These are phyloP conservation scores for Leucophenga montana DNA, from an alignment of 2,888 invertebrate genomes.

Conservation along the genomic window DNA sequence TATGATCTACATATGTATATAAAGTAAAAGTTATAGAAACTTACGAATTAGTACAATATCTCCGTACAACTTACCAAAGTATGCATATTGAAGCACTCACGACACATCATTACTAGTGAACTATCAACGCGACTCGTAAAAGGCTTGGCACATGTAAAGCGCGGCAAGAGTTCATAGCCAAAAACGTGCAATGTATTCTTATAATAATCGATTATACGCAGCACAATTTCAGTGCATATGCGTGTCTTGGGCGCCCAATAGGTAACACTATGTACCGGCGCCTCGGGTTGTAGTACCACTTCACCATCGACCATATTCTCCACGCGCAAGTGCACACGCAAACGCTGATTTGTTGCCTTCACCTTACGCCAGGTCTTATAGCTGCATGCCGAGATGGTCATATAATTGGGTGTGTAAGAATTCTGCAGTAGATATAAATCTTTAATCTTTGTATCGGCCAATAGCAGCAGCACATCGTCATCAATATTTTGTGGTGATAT, in stretches of 20 bases:
- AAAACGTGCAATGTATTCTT: constrained; percentile 78
- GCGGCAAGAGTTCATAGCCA: constrained; percentile 80
- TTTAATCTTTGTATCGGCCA: constrained; percentile 77
- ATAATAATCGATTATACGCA: constrained; percentile 78
- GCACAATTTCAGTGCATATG: constrained; percentile 74
- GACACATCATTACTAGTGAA: constrained; percentile 78
- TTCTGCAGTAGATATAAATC: constrained; percentile 85
- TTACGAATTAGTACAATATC: neutral
- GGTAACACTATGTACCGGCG: constrained; percentile 80
- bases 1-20: constrained; percentile 75
- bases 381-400: constrained; percentile 74
- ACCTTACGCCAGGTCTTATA: constrained; percentile 73
- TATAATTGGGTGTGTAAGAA: constrained; percentile 77
- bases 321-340: constrained; percentile 81
- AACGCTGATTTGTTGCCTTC: constrained; percentile 76
- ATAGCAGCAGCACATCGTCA: constrained; percentile 80
- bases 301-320: constrained; percentile 77
- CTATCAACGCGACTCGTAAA: constrained; percentile 83
- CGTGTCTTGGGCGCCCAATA: constrained; percentile 78
- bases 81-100: constrained; percentile 79
- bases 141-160: constrained; percentile 78
- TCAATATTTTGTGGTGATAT: constrained; percentile 84
- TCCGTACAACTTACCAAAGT: constrained; percentile 76
- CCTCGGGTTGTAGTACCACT: constrained; percentile 80
- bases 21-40: neutral